Evolutionary conservation across 37 sponge, comb jelly and placozoan species (phyloP), one percentile per base, ranked within the genome.

Genomic region (Amphimedon queenslandica): DNA sequence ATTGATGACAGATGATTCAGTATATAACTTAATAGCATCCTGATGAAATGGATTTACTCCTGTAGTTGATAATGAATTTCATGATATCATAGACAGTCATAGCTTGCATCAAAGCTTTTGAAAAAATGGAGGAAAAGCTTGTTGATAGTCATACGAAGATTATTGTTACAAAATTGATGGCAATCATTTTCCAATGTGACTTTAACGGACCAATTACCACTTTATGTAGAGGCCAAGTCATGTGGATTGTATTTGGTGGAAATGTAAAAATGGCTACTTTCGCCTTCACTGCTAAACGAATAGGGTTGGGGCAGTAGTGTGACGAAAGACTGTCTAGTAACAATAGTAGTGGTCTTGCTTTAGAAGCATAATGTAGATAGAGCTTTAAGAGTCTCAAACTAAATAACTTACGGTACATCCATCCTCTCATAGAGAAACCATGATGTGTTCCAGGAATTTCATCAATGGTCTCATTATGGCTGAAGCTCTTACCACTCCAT

Each of bases 291-390:
- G 90, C 90, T 57, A 29, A 40, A 0, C 61, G 25, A 0, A 89
- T 64, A 0, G 31, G 2, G 0, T 33, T 53, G 3, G 81, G 81
- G 24, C 35, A 13, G 63, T 64, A 89, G 24, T 89, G 90, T 0
- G 76, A 64, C 1, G 84, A 84, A 47, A 84, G 90, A 0, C 90
- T 85, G 75, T 89, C 85, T 58, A 89, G 10, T 13, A 88, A 29
- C n/a, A 89, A 51, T 0, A 89, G 72, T 16, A 89, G 58, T 0
- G 90, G 83, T 0, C 79, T 25, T 0, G 6, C 38, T 23, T 66
- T 0, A 21, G 74, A 68, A 39, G 79, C 71, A 66, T 77, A 18
- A 13, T 24, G 25, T 0, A 81, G 37, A 33, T 74, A 81, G 25
- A 74, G 79, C 2, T 29, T 51, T 3, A 29, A 66, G 27, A 74